Conservation (phyloP, 1,140 invertebrate species). For the Bombus breviceps region DNA sequence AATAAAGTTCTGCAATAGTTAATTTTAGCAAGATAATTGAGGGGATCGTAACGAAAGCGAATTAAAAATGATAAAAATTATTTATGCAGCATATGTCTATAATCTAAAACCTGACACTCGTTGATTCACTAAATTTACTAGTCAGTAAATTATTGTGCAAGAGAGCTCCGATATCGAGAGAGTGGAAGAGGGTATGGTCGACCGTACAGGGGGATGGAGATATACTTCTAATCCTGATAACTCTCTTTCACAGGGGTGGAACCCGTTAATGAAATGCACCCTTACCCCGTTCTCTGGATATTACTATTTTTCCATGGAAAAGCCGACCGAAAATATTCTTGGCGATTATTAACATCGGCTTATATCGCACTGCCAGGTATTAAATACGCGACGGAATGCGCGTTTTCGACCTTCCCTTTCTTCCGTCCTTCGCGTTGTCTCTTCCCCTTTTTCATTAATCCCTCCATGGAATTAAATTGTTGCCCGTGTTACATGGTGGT, state of each 20-base stretch:
- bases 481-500: not conserved
- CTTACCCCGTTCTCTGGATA: slow-evolving; percentile 43
- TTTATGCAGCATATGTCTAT: not conserved
- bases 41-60: too few relatives aligned
- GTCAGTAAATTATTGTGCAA: not conserved
- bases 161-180: slow-evolving; percentile 12
- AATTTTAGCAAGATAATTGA: too few relatives aligned
- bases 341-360: slow-evolving; percentile 61
- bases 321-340: slow-evolving; percentile 47
- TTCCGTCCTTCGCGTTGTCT: not conserved
- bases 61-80: not conserved
- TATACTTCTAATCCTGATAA: slow-evolving; percentile 57
- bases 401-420: not conserved
- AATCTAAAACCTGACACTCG: not conserved
- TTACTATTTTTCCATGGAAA: slow-evolving; percentile 58
- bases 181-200: too few relatives aligned
- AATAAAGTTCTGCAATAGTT: too few relatives aligned
- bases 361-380: slow-evolving; percentile 50
- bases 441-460: not conserved
- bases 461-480: slow-evolving; percentile 52
- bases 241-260: slow-evolving; percentile 2
- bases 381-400: slow-evolving; percentile 62
- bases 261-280: slow-evolving; percentile 67
- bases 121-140: not conserved
- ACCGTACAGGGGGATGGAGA: not conserved